Evolutionary conservation across 2,113 vertebrate genomes (phyloP), one percentile per base, ranked within the genome.

Genomic region (Rhipidura dahli): DNA sequence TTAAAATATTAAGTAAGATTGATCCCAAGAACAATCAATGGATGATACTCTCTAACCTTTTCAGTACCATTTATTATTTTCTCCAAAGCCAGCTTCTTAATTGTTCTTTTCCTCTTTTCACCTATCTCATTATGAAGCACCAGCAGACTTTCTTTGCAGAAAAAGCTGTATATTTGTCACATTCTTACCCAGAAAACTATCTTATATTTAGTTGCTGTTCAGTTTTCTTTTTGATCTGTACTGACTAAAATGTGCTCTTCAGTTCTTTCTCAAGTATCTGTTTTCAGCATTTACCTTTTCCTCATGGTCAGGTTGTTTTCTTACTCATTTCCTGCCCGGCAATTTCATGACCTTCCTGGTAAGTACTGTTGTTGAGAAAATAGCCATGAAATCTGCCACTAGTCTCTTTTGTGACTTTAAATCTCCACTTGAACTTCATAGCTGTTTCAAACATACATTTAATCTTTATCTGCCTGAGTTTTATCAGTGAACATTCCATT

Each of bases 1-100:
- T 89, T 6, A 91, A 96, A 94, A 93, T 92, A 83, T 76, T 97
- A 91, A 86, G 57, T 33, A 76, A 92, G 30, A 72, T 27, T 76
- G 57, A 83, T 71, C 78, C 44, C 50, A 65, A 69, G 75, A 83
- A 53, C 13, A 93, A 87, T 76, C 22, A 0, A 9, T 65, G 13
- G 13, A 14, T 90, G 24, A 72, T 76, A 76, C 24, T 60, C 18
- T 87, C 40, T 44, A 85, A 33, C 14, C 24, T 84, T 86, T 84
- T 51, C 42, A 53, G 59, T 45, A 47, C 11, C 28, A 42, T 60
- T 91, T 90, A 90, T 90, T 79, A 79, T 93, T 70, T 89, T 91
- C 37, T 81, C 7, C 17, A 75, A 11, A 63, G 47, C 3, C 14
- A 70, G n/a, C 44, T 90, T 85, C 60, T 87, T 63, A 47, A 35